These are phyloP conservation scores for Thysanoteuthis rhombus DNA, from an alignment of 2,888 invertebrate species.

Conservation along the genomic window DNA sequence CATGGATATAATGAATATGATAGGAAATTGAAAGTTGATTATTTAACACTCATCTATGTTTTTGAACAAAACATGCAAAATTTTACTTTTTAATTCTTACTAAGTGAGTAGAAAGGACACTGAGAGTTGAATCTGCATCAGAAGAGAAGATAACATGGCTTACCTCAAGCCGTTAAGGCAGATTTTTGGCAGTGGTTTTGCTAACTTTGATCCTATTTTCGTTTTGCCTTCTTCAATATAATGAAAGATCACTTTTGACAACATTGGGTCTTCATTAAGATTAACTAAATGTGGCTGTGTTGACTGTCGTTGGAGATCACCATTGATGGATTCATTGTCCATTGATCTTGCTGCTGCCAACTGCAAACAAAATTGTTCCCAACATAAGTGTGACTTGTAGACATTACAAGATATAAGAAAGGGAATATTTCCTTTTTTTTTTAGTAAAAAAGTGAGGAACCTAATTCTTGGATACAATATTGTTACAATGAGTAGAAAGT, in stretches of 20 bases:
- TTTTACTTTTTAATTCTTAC: too few species aligned
- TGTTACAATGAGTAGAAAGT: too few species aligned
- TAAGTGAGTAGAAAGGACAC: not conserved
- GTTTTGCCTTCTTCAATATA: constrained; percentile 58
- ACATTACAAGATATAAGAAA: too few species aligned
- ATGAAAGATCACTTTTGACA: constrained; percentile 66
- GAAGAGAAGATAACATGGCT: not conserved
- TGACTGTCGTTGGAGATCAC: constrained; percentile 45
- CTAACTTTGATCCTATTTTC: constrained; percentile 65
- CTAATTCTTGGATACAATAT: too few species aligned
- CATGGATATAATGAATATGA: too few species aligned
- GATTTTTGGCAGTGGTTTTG: constrained; percentile 57
- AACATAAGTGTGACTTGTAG: not conserved
- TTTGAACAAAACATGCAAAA: too few species aligned
- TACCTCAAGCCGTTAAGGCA: constrained; percentile 66
- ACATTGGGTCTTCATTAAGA: constrained; percentile 68
- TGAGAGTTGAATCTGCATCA: not conserved
- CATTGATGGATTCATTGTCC: constrained; percentile 41
- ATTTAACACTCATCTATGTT: too few species aligned
- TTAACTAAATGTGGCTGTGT: constrained; percentile 64
- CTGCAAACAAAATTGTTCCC: constrained; percentile 43
- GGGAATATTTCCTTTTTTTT: too few species aligned
- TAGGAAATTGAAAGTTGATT: too few species aligned
- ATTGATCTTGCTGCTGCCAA: constrained; percentile 57
- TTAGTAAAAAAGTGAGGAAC: too few species aligned